Conservation (phyloP, 53 echinoderm and acorn worm species). For the Glandiceps talaboti region DNA sequence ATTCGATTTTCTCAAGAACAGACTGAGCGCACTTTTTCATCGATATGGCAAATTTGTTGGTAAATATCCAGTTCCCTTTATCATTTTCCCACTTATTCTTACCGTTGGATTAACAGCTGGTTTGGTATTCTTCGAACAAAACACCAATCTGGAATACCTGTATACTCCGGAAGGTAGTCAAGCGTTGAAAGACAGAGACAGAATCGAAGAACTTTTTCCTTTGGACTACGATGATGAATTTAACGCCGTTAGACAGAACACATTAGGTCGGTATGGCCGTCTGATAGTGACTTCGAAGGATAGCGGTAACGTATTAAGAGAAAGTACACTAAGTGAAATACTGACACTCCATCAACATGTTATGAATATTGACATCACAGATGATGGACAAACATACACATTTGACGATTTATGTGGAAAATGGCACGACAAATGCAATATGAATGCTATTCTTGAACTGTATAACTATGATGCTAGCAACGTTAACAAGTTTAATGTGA, state of each 20-base stretch:
- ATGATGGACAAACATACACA: constrained; percentile 3
- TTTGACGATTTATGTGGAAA: constrained; percentile 22
- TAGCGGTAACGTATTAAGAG: constrained; percentile 16
- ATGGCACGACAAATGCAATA: constrained; percentile 20
- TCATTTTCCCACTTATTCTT: constrained; percentile 33
- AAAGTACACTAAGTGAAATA: constrained; percentile 7
- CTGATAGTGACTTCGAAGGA: constrained; percentile 18
- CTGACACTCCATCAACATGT: constrained; percentile 14
- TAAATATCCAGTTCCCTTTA: constrained; percentile 41
- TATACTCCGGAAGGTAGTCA: constrained; percentile 29
- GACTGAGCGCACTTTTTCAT: constrained; percentile 42
- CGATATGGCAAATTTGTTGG: constrained; percentile 56
- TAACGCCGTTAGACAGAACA: neutral
- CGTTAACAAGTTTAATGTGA: too few species aligned
- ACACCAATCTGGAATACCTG: constrained; percentile 11
- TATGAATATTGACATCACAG: neutral
- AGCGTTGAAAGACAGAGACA: constrained; percentile 20
- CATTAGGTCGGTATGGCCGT: constrained; percentile 11
- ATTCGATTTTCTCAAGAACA: constrained; percentile 49
- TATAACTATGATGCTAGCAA: constrained; percentile 13
- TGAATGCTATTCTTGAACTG: constrained; percentile 13
- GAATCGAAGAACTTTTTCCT: constrained; percentile 13
- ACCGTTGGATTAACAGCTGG: constrained; percentile 26
- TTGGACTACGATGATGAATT: constrained; percentile 15
- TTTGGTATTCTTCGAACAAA: constrained; percentile 19